Evolutionary conservation across 2,797 vertebrate species (phyloP).

Genomic region (Liasis olivaceus): DNA sequence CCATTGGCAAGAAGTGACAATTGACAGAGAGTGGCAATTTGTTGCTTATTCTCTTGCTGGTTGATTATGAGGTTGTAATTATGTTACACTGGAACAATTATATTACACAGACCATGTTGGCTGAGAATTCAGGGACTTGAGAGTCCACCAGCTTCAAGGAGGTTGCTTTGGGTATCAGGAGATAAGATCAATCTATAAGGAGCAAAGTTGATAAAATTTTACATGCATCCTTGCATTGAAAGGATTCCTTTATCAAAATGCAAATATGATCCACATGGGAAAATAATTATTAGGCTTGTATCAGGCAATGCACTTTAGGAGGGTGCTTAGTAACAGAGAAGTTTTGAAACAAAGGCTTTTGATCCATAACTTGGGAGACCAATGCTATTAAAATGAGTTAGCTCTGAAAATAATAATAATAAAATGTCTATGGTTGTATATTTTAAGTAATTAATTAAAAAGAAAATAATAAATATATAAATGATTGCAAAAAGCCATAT

Average conservation of each 20-base stretch:
- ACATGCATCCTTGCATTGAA: neutral
- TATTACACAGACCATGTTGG: too few species aligned
- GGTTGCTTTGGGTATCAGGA: too few species aligned
- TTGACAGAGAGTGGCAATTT: too few species aligned
- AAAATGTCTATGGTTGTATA: neutral
- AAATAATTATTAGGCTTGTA: neutral
- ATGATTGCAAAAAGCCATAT: neutral
- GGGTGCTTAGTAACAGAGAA: neutral
- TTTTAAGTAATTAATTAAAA: slow-evolving; percentile 16
- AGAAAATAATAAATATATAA: neutral
- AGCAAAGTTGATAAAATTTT: neutral
- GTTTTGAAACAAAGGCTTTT: neutral
- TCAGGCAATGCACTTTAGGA: neutral
- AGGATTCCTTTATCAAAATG: neutral
- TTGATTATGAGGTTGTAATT: too few species aligned
- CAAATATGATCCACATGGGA: neutral
- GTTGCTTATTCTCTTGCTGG: too few species aligned
- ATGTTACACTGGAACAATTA: too few species aligned
- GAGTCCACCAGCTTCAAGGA: too few species aligned
- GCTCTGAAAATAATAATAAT: neutral
- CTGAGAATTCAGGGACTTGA: too few species aligned
- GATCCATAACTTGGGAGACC: neutral
- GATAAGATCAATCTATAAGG: neutral
- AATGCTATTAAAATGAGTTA: neutral
- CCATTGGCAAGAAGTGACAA: too few species aligned